A percentile compares a stretch with the other conserved stretches of the same genome.
Conservation (phyloP, 2,888 invertebrate genomes). For the Notodonta dromedarius region DNA sequence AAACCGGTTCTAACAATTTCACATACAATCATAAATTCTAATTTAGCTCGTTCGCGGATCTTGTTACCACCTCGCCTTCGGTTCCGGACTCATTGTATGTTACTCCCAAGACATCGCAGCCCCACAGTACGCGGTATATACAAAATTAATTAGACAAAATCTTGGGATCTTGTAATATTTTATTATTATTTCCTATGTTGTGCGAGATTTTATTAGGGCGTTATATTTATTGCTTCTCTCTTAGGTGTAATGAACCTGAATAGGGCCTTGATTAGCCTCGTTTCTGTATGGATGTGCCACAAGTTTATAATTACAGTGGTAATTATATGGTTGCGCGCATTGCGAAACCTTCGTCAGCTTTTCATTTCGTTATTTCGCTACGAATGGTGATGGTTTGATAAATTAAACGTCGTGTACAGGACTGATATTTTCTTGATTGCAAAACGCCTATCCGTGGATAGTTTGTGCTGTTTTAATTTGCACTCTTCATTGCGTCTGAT, state of each 20-base stretch:
- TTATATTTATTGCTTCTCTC: conserved; percentile 79
- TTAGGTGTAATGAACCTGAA: conserved; percentile 74
- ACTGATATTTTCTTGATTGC: conserved; percentile 69
- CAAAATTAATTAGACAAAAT: conserved; percentile 84
- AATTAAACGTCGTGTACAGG: conserved; percentile 75
- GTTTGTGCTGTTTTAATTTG: conserved; percentile 48
- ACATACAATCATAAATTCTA: conserved; percentile 84
- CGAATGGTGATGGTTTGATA: conserved; percentile 76
- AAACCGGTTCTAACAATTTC: conserved; percentile 80
- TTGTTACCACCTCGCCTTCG: conserved; percentile 75
- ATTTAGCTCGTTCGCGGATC: conserved; percentile 79
- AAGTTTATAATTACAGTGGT: conserved; percentile 79
- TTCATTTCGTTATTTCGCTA: conserved; percentile 66
- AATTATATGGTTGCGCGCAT: conserved; percentile 77
- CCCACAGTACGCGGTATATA: conserved; percentile 71
- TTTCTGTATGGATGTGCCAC: conserved; percentile 64
- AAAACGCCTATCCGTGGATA: conserved; percentile 57
- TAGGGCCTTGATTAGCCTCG: conserved; percentile 76
- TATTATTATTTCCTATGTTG: conserved; percentile 81
- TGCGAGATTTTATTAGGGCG: conserved; percentile 75
- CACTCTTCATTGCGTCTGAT: conserved; percentile 8
- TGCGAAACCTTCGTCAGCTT: conserved; percentile 66
- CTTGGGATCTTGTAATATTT: conserved; percentile 80
- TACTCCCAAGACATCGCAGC: conserved; percentile 80
- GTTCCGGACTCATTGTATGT: conserved; percentile 78